phyloP scores from a whole-genome alignment of 1,140 invertebrate species.

The Cepaea nemoralis region DNA sequence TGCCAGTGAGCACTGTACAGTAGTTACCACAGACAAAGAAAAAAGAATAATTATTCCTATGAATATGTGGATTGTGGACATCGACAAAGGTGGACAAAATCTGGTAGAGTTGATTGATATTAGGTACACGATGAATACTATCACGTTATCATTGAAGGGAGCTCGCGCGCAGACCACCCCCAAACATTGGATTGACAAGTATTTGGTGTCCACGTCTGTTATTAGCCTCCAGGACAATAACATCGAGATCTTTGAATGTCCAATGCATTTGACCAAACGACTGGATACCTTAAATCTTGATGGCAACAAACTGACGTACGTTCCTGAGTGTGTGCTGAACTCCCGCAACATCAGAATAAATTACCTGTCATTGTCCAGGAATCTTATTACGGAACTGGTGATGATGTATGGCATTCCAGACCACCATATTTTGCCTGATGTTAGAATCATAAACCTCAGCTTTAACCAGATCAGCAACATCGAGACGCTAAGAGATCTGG shows the following conservation, averaged over 20 bases:
- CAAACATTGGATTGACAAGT: not conserved
- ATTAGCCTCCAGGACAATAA: slow-evolving; percentile 30
- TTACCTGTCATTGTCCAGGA: slow-evolving; percentile 40
- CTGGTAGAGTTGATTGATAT: slow-evolving; percentile 26
- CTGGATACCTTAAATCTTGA: slow-evolving; percentile 40
- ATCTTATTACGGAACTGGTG: slow-evolving; percentile 22
- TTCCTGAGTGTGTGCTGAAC: slow-evolving; percentile 39
- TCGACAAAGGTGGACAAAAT: not conserved
- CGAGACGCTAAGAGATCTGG: slow-evolving; percentile 15
- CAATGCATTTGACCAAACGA: slow-evolving; percentile 5
- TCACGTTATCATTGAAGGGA: slow-evolving; percentile 25
- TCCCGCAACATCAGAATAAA: not conserved
- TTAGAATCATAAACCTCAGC: slow-evolving; percentile 37
- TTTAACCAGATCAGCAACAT: slow-evolving; percentile 36
- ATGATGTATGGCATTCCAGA: not conserved
- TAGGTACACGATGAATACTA: slow-evolving; percentile 17
- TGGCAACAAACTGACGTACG: slow-evolving; percentile 28
- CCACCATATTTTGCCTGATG: not conserved
- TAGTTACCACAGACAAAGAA: not conserved
- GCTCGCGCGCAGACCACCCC: slow-evolving; percentile 3
- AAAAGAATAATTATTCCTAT: slow-evolving; percentile 20
- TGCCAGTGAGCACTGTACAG: slow-evolving; percentile 18
- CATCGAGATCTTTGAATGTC: slow-evolving; percentile 23
- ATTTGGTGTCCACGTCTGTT: not conserved
- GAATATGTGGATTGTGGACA: slow-evolving; percentile 43